A percentile compares a stretch with the other conserved stretches of the same genome.
Conservation (phyloP, 2,113 vertebrate species). For the Hyperoodon ampullatus region DNA sequence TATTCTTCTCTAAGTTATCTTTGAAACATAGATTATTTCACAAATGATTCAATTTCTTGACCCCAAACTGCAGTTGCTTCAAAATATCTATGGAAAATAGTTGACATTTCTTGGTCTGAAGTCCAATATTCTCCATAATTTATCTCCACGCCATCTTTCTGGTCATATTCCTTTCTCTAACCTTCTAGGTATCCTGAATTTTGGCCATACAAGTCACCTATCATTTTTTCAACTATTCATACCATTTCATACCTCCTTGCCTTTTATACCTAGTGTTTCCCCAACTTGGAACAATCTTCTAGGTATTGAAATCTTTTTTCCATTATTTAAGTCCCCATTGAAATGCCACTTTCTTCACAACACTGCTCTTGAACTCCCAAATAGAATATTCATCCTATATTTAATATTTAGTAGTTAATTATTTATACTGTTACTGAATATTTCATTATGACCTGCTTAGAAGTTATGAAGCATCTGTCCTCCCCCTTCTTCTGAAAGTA, state of each 20-base stretch:
- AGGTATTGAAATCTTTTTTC: background rate
- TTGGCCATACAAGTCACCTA: background rate
- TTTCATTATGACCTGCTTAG: background rate
- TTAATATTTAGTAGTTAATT: slow-evolving; percentile 15
- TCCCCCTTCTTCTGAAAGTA: background rate
- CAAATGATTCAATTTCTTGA: background rate
- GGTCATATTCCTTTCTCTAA: background rate
- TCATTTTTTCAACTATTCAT: background rate
- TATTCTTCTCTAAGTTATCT: background rate
- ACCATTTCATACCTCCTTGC: background rate
- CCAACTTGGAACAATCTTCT: background rate
- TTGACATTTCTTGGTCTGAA: background rate
- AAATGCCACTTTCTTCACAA: slow-evolving; percentile 3
- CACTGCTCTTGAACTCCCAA: background rate
- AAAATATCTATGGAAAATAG: background rate
- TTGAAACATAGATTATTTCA: background rate
- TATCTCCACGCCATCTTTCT: background rate
- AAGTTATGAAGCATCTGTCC: background rate
- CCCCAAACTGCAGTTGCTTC: background rate
- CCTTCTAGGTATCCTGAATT: background rate
- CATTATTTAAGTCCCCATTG: background rate
- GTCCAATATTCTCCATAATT: background rate
- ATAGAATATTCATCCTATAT: background rate
- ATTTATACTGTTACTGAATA: background rate
- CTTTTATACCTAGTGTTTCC: background rate